Percentiles rank a stretch among this genome's conserved stretches.
These are phyloP conservation scores for Elysia chlorotica DNA, from an alignment of 1,140 invertebrate genomes.

Conservation along the genomic window DNA sequence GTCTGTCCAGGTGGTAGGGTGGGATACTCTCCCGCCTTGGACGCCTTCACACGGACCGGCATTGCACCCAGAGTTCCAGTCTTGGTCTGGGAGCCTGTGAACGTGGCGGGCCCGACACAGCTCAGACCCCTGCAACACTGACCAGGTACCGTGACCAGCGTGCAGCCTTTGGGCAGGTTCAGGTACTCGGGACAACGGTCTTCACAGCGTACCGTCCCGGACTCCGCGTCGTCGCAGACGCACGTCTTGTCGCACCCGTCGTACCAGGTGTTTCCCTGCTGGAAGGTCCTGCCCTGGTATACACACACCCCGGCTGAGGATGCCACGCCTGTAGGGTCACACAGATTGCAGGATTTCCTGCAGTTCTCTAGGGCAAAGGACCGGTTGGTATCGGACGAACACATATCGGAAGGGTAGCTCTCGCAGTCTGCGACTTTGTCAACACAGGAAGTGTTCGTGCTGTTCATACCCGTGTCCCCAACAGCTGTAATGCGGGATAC, in stretches of 20 bases:
- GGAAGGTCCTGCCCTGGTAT: constrained; percentile 33
- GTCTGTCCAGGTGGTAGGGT: constrained; percentile 36
- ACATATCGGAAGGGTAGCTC: constrained; percentile 18
- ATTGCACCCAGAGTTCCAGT: constrained; percentile 31
- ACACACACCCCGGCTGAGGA: constrained; percentile 31
- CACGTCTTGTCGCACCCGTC: constrained; percentile 45
- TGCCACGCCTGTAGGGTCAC: constrained; percentile 21
- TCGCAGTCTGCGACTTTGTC: constrained; percentile 32
- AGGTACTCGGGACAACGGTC: constrained; percentile 40
- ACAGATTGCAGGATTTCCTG: constrained; percentile 35
- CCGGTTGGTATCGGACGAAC: constrained; percentile 20
- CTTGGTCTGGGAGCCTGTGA: constrained; percentile 37
- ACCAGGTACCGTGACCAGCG: constrained; percentile 31
- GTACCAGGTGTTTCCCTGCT: constrained; percentile 39
- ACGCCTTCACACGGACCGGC: constrained; percentile 18
- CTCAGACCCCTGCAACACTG: constrained; percentile 43
- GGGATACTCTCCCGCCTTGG: constrained; percentile 24
- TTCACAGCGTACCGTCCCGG: constrained; percentile 36
- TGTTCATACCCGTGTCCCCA: constrained; percentile 26
- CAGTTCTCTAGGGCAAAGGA: constrained; percentile 37
- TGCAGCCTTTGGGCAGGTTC: constrained; percentile 42
- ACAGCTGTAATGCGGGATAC: constrained; percentile 40
- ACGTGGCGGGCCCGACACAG: constrained; percentile 33
- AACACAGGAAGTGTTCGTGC: constrained; percentile 24
- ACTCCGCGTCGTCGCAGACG: constrained; percentile 38